Evolutionary conservation across 2,797 vertebrate genomes (phyloP).

Genomic region (Lacerta viridis): DNA sequence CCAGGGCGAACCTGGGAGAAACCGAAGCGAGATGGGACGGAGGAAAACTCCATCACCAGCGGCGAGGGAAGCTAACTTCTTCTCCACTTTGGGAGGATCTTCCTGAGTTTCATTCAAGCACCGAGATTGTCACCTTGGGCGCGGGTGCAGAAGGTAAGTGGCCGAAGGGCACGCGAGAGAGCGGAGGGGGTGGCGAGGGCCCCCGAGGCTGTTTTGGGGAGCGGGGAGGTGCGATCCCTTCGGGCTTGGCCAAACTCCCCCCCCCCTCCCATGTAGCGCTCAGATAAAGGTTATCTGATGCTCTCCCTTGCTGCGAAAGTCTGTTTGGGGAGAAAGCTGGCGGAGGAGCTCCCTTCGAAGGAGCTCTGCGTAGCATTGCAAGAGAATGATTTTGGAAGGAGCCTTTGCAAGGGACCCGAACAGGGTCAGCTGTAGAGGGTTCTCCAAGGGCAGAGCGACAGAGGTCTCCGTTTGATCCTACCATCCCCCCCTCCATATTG

Average conservation of each 20-base stretch:
- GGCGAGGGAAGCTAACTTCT: slow-evolving; percentile 44
- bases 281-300: not conserved
- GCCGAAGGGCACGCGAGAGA: not conserved
- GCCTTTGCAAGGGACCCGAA: not conserved
- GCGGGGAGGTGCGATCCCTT: not conserved
- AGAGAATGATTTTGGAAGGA: not conserved
- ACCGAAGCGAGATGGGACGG: slow-evolving; percentile 58
- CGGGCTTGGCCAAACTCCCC: not conserved
- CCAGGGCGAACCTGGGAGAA: slow-evolving; percentile 59
- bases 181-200: not conserved
- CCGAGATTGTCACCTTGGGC: not conserved
- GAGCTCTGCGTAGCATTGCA: no score
- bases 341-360: not conserved
- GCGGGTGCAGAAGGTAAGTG: slow-evolving; percentile 77
- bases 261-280: no score
- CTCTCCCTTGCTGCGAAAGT: not conserved
- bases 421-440: not conserved
- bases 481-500: not conserved
- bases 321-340: not conserved
- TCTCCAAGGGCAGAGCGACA: not conserved
- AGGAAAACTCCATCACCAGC: slow-evolving; percentile 45
- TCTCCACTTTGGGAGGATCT: slow-evolving; percentile 39
- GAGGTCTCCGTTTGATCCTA: not conserved
- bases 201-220: rapidly evolving
- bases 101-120: slow-evolving; percentile 57